Conservation (phyloP, 2,113 vertebrate genomes). For the Gobiocypris rarus region DNA sequence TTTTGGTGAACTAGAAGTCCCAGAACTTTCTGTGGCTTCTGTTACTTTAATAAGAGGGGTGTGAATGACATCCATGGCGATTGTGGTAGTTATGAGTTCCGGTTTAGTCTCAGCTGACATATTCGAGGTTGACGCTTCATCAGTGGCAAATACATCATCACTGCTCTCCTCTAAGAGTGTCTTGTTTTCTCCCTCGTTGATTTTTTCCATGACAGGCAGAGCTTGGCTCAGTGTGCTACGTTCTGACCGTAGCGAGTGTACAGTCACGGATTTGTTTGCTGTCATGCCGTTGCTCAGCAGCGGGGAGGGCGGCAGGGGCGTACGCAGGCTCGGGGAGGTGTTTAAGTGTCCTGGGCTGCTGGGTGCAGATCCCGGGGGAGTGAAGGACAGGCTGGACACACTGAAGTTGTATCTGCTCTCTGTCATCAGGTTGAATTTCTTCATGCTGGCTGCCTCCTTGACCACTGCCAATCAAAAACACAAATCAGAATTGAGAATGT, state of each 20-base stretch:
- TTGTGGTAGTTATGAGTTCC: not conserved
- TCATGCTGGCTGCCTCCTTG: slow-evolving; percentile 84
- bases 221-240: not conserved
- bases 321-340: not conserved
- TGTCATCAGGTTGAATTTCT: slow-evolving; percentile 89
- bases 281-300: slow-evolving; percentile 40
- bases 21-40: not conserved
- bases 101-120: not conserved
- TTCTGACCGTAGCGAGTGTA: not conserved
- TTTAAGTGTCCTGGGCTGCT: slow-evolving; percentile 72
- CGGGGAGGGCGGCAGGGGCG: slow-evolving; percentile 47
- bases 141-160: not conserved
- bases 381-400: slow-evolving; percentile 80
- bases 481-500: not conserved
- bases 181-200: not conserved
- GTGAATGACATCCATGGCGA: not conserved
- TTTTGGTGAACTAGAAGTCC: not conserved
- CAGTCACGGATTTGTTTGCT: not conserved
- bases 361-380: slow-evolving; percentile 74
- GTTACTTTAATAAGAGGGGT: not conserved
- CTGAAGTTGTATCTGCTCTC: slow-evolving; percentile 82
- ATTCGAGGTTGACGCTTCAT: not conserved
- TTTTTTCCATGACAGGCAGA: not conserved
- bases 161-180: not conserved
- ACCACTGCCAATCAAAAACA: slow-evolving; percentile 78